Conservation (phyloP, 2,888 invertebrate species). For the Lamellibrachia columna region DNA sequence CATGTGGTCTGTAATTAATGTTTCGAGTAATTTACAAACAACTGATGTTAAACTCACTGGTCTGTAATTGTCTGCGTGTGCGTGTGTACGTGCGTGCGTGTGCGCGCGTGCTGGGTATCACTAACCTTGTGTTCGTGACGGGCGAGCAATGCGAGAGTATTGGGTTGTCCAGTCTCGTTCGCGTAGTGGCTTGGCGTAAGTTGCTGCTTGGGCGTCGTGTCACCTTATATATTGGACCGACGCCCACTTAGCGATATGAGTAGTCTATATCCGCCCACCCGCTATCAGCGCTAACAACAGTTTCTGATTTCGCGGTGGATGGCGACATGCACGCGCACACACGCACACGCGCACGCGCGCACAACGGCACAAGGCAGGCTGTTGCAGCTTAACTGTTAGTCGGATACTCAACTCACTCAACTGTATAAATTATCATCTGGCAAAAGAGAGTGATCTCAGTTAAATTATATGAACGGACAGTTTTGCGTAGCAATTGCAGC, state of each 20-base stretch:
- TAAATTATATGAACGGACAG: no score
- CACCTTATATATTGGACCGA: slow-evolving; percentile 3
- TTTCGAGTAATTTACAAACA: no score
- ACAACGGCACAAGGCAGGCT: background rate
- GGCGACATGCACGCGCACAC: background rate
- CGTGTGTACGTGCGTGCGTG: background rate
- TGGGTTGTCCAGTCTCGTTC: background rate
- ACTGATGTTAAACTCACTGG: no score
- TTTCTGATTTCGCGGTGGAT: background rate
- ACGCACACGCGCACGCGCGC: background rate
- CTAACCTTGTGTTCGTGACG: background rate
- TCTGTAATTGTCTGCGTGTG: background rate
- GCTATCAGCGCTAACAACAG: background rate
- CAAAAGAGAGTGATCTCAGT: no score
- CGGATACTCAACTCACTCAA: no score
- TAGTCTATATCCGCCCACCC: background rate
- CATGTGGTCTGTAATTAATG: no score
- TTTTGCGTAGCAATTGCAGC: no score
- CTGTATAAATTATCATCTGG: no score
- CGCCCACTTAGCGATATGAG: background rate
- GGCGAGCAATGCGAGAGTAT: background rate
- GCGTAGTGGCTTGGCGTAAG: background rate
- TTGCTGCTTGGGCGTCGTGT: background rate
- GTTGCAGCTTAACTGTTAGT: background rate
- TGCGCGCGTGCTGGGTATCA: background rate